These are phyloP conservation scores for Hydra vulgaris DNA, from an alignment of 30 jellyfish, hydroid and myxozoan species.

Conservation along the genomic window DNA sequence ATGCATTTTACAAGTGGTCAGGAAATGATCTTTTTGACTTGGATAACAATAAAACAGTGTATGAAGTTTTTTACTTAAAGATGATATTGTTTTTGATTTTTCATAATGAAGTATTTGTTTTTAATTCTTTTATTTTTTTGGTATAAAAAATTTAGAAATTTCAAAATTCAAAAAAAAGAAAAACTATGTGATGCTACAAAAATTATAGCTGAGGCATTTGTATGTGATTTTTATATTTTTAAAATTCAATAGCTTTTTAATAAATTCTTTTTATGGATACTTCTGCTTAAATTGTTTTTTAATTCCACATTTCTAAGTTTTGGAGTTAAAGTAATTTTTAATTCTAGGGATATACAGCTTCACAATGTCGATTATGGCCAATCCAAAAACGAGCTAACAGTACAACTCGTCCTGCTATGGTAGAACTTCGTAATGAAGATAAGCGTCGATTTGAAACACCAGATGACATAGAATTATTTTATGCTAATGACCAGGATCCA, in stretches of 20 bases:
- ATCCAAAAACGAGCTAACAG: constrained; percentile 73
- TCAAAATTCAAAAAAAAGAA: constrained; percentile 49
- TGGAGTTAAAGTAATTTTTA: too few relatives aligned
- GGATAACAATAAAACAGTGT: constrained; percentile 46
- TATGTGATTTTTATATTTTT: constrained; percentile 18
- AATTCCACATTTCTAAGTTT: too few relatives aligned
- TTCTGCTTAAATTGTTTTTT: too few relatives aligned
- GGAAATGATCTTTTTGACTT: constrained; percentile 78
- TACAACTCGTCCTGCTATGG: constrained; percentile 72
- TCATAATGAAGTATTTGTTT: too few relatives aligned
- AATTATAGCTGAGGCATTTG: constrained; percentile 54
- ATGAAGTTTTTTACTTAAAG: not conserved
- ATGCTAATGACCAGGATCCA: constrained; percentile 55
- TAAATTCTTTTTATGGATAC: too few relatives aligned
- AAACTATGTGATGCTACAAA: constrained; percentile 44
- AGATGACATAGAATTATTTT: constrained; percentile 54
- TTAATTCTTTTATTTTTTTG: not conserved
- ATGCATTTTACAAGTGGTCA: constrained; percentile 62
- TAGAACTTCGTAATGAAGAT: constrained; percentile 59
- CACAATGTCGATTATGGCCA: constrained; percentile 90
- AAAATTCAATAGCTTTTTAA: too few relatives aligned
- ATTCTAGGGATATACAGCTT: constrained; percentile 83
- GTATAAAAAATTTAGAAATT: constrained; percentile 34
- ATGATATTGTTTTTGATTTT: too few relatives aligned
- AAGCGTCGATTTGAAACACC: constrained; percentile 28